A percentile compares a stretch with the other conserved stretches of the same genome.
Evolutionary conservation across 1,140 invertebrate species (phyloP).

Genomic region (Ericerus pela): DNA sequence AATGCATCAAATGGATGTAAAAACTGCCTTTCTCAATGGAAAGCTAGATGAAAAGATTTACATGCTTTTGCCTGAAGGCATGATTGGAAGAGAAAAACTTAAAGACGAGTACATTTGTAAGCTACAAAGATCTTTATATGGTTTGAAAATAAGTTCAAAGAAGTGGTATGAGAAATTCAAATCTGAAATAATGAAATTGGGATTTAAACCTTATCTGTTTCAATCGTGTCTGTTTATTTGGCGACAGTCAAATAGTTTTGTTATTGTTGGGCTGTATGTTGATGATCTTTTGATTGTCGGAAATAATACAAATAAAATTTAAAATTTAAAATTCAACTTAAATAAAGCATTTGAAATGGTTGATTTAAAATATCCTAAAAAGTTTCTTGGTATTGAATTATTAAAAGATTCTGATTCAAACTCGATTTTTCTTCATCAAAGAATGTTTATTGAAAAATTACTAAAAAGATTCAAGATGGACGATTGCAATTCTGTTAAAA

Average conservation of each 20-base stretch:
- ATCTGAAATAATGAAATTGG: background rate
- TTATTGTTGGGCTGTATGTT: constrained; percentile 8
- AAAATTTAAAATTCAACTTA: constrained; percentile 14
- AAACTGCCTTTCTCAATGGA: constrained; percentile 33
- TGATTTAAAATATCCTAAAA: constrained; percentile 24
- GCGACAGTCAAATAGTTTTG: background rate
- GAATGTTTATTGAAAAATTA: constrained; percentile 11
- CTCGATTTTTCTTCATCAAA: constrained; percentile 9
- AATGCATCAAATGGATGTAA: constrained; percentile 30
- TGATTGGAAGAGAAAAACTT: constrained; percentile 8
- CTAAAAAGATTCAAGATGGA: constrained; percentile 15
- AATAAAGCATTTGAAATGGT: constrained; percentile 18
- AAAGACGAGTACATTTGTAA: constrained; percentile 18
- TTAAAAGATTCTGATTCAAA: background rate
- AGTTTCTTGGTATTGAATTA: constrained; percentile 21
- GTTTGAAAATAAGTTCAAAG: constrained; percentile 16
- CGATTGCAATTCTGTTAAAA: constrained; percentile 9
- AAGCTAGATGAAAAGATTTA: constrained; percentile 30
- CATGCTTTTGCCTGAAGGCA: constrained; percentile 29
- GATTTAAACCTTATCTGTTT: background rate
- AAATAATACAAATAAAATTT: constrained; percentile 7
- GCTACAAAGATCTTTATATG: constrained; percentile 19
- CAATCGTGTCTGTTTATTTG: constrained; percentile 3
- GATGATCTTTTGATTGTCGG: constrained; percentile 14
- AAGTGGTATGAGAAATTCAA: constrained; percentile 16